phyloP scores from a whole-genome alignment of 2,113 vertebrate genomes.

The Grus americana region DNA sequence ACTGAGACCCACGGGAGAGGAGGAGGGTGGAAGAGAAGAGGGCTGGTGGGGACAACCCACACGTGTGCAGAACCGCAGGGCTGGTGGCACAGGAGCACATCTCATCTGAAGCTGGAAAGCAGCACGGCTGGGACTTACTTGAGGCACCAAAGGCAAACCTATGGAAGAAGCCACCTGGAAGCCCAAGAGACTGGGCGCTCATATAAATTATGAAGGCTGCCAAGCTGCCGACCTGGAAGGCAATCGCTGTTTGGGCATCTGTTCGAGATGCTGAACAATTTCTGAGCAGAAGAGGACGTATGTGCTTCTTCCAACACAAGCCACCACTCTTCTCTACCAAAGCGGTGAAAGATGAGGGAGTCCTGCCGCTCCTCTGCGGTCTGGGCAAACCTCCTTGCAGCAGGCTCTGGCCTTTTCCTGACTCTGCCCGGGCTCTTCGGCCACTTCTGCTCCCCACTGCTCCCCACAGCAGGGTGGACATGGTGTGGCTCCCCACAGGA shows the following conservation, averaged over 20 bases:
- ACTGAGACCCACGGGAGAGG: not conserved
- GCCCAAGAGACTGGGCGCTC: not conserved
- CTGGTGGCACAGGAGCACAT: not conserved
- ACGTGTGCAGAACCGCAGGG: not conserved
- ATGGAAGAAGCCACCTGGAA: not conserved
- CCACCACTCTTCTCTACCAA: not conserved
- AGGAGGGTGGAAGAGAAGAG: not conserved
- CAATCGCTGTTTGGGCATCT: not conserved
- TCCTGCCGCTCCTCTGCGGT: not conserved
- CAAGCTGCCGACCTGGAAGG: not conserved
- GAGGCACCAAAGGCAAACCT: not conserved
- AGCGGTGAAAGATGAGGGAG: rapidly evolving
- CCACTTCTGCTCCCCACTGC: not conserved
- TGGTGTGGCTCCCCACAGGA: not conserved
- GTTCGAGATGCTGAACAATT: not conserved
- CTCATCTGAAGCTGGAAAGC: not conserved
- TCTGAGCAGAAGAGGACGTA: not conserved
- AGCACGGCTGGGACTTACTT: not conserved
- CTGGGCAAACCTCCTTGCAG: not conserved
- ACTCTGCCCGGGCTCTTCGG: not conserved
- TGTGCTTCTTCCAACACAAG: rapidly evolving
- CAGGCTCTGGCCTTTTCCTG: not conserved
- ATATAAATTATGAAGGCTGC: not conserved
- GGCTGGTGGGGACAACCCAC: not conserved
- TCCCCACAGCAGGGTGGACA: rapidly evolving